Evolutionary conservation across 2,113 vertebrate genomes (phyloP).

Genomic region (Mionectes macconnelli): DNA sequence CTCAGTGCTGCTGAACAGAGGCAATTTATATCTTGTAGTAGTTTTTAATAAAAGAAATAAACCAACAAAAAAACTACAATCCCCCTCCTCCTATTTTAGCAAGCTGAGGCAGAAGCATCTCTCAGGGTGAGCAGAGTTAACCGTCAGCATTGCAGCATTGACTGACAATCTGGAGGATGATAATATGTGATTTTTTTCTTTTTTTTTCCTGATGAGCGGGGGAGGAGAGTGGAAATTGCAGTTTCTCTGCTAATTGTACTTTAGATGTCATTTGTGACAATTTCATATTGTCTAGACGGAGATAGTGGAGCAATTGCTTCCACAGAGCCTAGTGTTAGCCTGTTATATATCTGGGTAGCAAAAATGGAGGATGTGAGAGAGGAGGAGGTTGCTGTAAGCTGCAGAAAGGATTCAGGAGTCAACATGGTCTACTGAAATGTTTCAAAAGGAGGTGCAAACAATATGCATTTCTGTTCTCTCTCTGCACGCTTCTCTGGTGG

Average conservation of each 20-base stretch:
- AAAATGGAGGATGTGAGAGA: neutral
- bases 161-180: slow-evolving; percentile 71
- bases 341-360: slow-evolving; percentile 54
- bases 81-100: slow-evolving; percentile 33
- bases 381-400: neutral
- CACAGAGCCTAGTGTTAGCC: slow-evolving; percentile 51
- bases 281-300: slow-evolving; percentile 79
- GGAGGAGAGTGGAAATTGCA: slow-evolving; percentile 74
- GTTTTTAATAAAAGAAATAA: neutral
- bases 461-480: neutral
- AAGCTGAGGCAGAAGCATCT: slow-evolving; percentile 42
- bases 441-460: neutral
- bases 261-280: slow-evolving; percentile 75
- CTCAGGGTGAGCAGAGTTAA: slow-evolving; percentile 58
- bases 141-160: slow-evolving; percentile 43
- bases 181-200: slow-evolving; percentile 44
- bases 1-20: slow-evolving; percentile 37
- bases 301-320: slow-evolving; percentile 61
- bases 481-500: neutral
- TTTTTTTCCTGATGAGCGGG: slow-evolving; percentile 10
- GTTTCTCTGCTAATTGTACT: slow-evolving; percentile 75
- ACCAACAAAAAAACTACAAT: neutral
- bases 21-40: slow-evolving; percentile 62
- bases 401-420: neutral
- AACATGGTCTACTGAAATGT: neutral